Conservation (phyloP, 2,888 invertebrate species). For the Neuroscelio doddi region DNA sequence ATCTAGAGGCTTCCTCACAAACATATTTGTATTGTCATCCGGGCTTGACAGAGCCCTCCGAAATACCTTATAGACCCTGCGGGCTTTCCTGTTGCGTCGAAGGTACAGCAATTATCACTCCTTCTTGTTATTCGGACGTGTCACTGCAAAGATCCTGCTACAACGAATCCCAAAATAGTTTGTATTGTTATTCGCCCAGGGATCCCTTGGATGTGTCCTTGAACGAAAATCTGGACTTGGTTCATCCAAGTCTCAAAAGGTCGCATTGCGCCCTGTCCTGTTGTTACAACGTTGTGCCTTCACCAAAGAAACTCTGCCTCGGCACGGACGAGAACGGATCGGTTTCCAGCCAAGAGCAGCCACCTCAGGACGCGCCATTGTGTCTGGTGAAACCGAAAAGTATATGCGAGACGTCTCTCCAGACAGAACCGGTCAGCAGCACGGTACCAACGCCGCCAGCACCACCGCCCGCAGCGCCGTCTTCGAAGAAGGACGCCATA, state of each 20-base stretch:
- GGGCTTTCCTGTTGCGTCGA: conserved; percentile 60
- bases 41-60: conserved; percentile 40
- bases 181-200: conserved; percentile 58
- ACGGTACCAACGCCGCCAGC: conserved; percentile 56
- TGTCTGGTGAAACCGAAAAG: conserved; percentile 70
- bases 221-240: conserved; percentile 2
- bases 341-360: conserved; percentile 49
- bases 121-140: conserved; percentile 53
- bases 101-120: conserved; percentile 24
- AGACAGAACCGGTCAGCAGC: conserved; percentile 58
- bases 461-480: conserved; percentile 55
- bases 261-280: conserved; percentile 54
- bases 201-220: conserved; percentile 47
- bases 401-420: conserved; percentile 38
- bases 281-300: conserved; percentile 54
- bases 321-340: conserved; percentile 49
- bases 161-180: conserved; percentile 47
- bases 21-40: conserved; percentile 51
- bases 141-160: conserved; percentile 50
- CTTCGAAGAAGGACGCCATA: conserved; percentile 79
- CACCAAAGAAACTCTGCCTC: conserved; percentile 56
- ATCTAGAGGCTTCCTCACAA: conserved; percentile 48
- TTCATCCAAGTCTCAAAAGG: conserved; percentile 46
- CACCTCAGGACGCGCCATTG: conserved; percentile 69
- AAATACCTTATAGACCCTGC: conserved; percentile 48